A percentile compares a stretch with the other conserved stretches of the same genome.
These are phyloP conservation scores for Oryzias woworae DNA, from an alignment of 2,113 vertebrate genomes.

Conservation along the genomic window DNA sequence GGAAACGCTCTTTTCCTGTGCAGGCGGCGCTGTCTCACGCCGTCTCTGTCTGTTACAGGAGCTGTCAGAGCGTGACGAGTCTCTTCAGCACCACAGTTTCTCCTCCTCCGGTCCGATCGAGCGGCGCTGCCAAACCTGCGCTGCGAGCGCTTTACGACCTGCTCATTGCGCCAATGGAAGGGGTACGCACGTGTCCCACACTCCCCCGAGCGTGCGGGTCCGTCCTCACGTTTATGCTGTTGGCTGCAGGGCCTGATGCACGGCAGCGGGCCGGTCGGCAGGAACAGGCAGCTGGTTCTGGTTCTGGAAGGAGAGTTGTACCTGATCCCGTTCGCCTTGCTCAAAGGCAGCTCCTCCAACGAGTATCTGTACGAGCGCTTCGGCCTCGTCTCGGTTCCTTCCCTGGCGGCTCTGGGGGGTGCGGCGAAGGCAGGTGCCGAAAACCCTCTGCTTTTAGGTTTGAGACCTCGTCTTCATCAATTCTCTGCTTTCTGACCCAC, in stretches of 20 bases:
- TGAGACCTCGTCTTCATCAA: background rate
- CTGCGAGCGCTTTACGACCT: constrained; percentile 91
- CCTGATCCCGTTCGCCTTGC: constrained; percentile 92
- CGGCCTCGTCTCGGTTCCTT: constrained; percentile 88
- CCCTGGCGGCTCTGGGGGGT: constrained; percentile 84
- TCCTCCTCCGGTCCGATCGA: constrained; percentile 76
- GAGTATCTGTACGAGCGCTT: constrained; percentile 96
- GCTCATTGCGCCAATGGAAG: constrained; percentile 93
- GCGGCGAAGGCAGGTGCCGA: constrained; percentile 75
- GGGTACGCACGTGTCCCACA: constrained; percentile 68
- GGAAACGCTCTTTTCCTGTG: background rate
- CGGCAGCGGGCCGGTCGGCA: constrained; percentile 87
- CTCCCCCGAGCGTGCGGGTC: background rate
- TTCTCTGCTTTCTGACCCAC: background rate
- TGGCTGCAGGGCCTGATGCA: constrained; percentile 89
- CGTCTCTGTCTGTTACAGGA: constrained; percentile 71
- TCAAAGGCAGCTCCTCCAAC: constrained; percentile 95
- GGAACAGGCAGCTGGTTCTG: constrained; percentile 88
- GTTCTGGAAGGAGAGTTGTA: constrained; percentile 94
- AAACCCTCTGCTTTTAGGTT: too few relatives aligned
- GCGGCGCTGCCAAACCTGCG: constrained; percentile 78
- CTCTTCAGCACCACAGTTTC: constrained; percentile 83
- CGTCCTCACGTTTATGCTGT: background rate
- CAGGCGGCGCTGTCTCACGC: background rate
- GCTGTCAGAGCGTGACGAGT: constrained; percentile 91